Conservation (phyloP, 2,113 vertebrate species). For the Pterophyllum scalare region DNA sequence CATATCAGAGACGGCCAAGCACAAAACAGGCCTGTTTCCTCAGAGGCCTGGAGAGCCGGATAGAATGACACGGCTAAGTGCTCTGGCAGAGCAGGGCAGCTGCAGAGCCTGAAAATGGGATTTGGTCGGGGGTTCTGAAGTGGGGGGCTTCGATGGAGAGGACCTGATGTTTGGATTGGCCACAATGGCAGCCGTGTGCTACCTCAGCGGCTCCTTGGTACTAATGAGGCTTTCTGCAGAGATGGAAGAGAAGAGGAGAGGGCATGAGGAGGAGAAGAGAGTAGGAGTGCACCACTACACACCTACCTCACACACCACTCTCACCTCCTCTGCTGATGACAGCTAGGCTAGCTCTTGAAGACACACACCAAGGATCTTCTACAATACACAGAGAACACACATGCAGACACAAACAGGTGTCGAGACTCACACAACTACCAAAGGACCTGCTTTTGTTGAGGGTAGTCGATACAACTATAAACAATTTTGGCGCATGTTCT, state of each 20-base stretch:
- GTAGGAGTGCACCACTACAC: slow-evolving; percentile 52
- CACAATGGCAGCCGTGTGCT: slow-evolving; percentile 84
- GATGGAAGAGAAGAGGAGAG: slow-evolving; percentile 58
- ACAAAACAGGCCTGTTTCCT: slow-evolving; percentile 84
- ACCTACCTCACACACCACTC: slow-evolving; percentile 61
- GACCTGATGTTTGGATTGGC: slow-evolving; percentile 84
- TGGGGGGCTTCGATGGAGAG: slow-evolving; percentile 75
- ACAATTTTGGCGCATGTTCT: neutral
- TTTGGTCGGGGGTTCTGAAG: slow-evolving; percentile 79
- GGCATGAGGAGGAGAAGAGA: slow-evolving; percentile 51
- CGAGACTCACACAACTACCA: slow-evolving; percentile 18
- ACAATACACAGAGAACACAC: slow-evolving; percentile 1
- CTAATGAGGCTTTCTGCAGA: slow-evolving; percentile 81
- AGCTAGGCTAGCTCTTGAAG: slow-evolving; percentile 48
- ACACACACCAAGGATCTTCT: slow-evolving; percentile 48
- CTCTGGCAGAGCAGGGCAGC: slow-evolving; percentile 83
- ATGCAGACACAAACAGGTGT: slow-evolving; percentile 46
- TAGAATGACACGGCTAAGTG: slow-evolving; percentile 86
- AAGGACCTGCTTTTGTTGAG: neutral
- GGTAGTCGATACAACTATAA: neutral
- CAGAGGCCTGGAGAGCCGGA: slow-evolving; percentile 81
- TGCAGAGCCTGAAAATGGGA: slow-evolving; percentile 84
- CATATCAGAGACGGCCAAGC: slow-evolving; percentile 80
- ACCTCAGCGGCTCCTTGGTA: slow-evolving; percentile 71
- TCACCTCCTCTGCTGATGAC: slow-evolving; percentile 57